Evolutionary conservation across 1,140 invertebrate species (phyloP), one percentile per base, ranked within the genome.

Genomic region (Drosophila lacertosa): DNA sequence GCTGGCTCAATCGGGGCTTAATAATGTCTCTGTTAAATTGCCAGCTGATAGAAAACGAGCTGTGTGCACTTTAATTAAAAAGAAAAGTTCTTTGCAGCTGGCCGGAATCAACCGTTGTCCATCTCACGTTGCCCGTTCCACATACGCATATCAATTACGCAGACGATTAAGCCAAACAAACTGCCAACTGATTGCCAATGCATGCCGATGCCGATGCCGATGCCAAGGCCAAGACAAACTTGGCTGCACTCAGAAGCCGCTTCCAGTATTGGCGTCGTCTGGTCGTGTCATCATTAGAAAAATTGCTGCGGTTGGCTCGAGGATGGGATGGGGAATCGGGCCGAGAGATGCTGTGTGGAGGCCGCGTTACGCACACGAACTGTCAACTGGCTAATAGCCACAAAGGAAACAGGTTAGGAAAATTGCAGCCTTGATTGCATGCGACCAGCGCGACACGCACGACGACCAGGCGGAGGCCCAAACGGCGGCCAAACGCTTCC

Each of bases 341-440:
- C n/a, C n/a, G n/a, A 51, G 16, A 11, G 32, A 32, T 16, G 45
- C 24, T 22, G 9, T 22, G 9, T 29, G 22, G 40, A 59, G 69
- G 50, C 77, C 81, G 64, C 73, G 81, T 86, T 84, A 84, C 81
- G 81, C 81, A 84, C 77, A 84, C 77, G 69, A 88, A 86, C 84
- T 86, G 81, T 86, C 81, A 86, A 86, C 81, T 86, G 82, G 81
- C 72, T 88, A 81, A 76, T 76, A 68, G 73, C 57, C 63, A 40
- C 57, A 60, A 69, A 70, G 77, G 69, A 88, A 86, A 86, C 81
- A 88, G 81, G 81, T 86, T 86, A 81, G 77, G 81, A 88, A 86
- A 88, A 86, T 86, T 86, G 82, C 82, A 88, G 69, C 77, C 82
- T 84, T 86, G 81, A 86, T 86, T 86, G 81, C 73, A 86, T 74